A percentile compares a stretch with the other conserved stretches of the same genome.
These are phyloP conservation scores for Esox lucius DNA, from an alignment of 2,797 vertebrate genomes.

Conservation along the genomic window DNA sequence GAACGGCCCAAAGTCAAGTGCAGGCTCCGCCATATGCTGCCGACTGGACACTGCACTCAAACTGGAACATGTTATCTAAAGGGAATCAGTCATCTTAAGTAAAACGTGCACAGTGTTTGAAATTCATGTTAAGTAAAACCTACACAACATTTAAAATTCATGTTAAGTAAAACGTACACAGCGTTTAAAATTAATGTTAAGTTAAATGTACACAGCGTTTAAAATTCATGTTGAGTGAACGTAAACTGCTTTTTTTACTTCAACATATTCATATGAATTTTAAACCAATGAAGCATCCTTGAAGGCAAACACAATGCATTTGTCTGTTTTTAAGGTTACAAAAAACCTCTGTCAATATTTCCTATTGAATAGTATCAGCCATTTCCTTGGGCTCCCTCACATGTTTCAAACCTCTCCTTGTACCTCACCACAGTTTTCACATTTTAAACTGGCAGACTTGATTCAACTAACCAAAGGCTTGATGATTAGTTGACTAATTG, in stretches of 20 bases:
- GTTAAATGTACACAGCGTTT: no score
- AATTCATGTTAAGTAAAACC: no score
- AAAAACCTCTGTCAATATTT: not conserved
- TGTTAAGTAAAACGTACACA: no score
- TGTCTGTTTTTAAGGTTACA: not conserved
- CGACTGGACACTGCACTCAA: constrained; percentile 44
- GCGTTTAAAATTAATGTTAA: no score
- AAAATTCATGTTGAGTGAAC: no score
- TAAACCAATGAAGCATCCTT: not conserved
- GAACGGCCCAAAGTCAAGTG: constrained; percentile 73
- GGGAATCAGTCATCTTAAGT: constrained; percentile 18
- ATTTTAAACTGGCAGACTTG: no score
- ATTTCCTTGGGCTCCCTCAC: no score
- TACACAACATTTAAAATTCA: no score
- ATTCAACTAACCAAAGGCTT: no score
- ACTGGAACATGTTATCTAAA: not conserved
- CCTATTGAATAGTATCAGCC: not conserved
- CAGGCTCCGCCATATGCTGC: constrained; percentile 43
- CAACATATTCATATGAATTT: not conserved
- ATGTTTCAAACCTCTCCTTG: no score
- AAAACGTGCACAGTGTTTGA: not conserved
- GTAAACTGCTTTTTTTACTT: not conserved
- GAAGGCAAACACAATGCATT: not conserved
- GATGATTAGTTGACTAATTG: no score
- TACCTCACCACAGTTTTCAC: no score